Percentiles rank a stretch among this genome's conserved stretches.
Conservation (phyloP, 1,140 invertebrate species). For the Pseudomyrmex pallidus region DNA sequence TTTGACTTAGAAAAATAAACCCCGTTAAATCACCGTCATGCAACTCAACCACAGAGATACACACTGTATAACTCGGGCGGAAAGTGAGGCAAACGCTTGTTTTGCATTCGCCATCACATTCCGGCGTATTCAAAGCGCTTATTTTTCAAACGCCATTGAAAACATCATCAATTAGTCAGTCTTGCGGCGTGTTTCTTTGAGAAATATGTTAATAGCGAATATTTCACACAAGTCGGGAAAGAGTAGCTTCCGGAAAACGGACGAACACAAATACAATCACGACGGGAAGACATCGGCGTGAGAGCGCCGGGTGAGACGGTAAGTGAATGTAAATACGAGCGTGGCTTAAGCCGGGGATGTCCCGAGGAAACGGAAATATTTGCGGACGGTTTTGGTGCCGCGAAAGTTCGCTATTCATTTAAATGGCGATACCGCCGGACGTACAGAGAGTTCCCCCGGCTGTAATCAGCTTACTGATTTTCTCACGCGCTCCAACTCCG, state of each 20-base stretch:
- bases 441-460: not conserved
- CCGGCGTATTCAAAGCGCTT: constrained; percentile 9
- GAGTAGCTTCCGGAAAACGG: constrained; percentile 10
- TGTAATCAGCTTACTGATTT: constrained; percentile 68
- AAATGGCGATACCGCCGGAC: constrained; percentile 53
- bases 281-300: constrained; percentile 31
- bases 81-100: constrained; percentile 15
- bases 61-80: constrained; percentile 35
- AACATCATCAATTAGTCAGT: constrained; percentile 39
- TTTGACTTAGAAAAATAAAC: constrained; percentile 56
- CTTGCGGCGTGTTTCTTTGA: not conserved
- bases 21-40: constrained; percentile 43
- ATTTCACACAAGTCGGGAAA: not conserved
- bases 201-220: constrained; percentile 26
- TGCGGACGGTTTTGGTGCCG: constrained; percentile 60
- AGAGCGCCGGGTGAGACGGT: constrained; percentile 45
- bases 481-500: not conserved
- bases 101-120: constrained; percentile 43
- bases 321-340: constrained; percentile 66
- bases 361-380: constrained; percentile 71
- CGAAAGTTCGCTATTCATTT: constrained; percentile 66
- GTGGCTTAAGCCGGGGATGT: constrained; percentile 54
- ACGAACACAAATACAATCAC: constrained; percentile 42
- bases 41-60: constrained; percentile 7
- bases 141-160: constrained; percentile 29